These are phyloP conservation scores for Drosophila koepferae DNA, from an alignment of 2,888 invertebrate genomes.

Conservation along the genomic window DNA sequence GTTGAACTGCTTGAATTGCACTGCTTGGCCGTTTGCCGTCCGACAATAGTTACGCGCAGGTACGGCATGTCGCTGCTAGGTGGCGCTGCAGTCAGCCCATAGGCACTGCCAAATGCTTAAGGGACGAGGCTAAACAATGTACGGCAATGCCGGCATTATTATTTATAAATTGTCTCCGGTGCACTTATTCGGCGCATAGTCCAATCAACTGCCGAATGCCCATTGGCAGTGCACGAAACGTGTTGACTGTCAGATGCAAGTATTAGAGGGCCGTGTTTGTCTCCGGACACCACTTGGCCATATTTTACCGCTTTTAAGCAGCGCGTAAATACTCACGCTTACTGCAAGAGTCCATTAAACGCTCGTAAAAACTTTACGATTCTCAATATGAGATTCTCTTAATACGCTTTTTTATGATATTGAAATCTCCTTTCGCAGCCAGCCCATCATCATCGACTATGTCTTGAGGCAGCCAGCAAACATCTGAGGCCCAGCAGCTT, in stretches of 20 bases:
- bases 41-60: slow-evolving; percentile 2
- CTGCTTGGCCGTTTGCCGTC: slow-evolving; percentile 45
- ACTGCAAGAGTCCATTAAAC: slow-evolving; percentile 85
- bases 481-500: slow-evolving; percentile 65
- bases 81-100: slow-evolving; percentile 46
- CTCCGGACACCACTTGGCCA: slow-evolving; percentile 71
- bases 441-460: slow-evolving; percentile 45
- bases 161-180: slow-evolving; percentile 30
- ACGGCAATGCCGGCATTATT: slow-evolving; percentile 20
- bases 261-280: slow-evolving; percentile 32
- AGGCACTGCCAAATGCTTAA: neutral
- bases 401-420: slow-evolving; percentile 84
- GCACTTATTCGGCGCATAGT: slow-evolving; percentile 30
- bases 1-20: slow-evolving; percentile 48
- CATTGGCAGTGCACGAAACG: slow-evolving; percentile 24
- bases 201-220: slow-evolving; percentile 1
- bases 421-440: slow-evolving; percentile 82
- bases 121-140: slow-evolving; percentile 7
- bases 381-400: slow-evolving; percentile 84
- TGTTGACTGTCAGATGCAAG: slow-evolving; percentile 30
- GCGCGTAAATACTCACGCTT: slow-evolving; percentile 80
- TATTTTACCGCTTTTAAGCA: slow-evolving; percentile 79
- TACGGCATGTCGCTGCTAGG: slow-evolving; percentile 40
- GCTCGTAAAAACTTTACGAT: slow-evolving; percentile 85
- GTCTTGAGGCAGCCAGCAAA: slow-evolving; percentile 33